These are phyloP conservation scores for Bubalus kerabau DNA, from an alignment of 2,113 vertebrate genomes.

Conservation along the genomic window DNA sequence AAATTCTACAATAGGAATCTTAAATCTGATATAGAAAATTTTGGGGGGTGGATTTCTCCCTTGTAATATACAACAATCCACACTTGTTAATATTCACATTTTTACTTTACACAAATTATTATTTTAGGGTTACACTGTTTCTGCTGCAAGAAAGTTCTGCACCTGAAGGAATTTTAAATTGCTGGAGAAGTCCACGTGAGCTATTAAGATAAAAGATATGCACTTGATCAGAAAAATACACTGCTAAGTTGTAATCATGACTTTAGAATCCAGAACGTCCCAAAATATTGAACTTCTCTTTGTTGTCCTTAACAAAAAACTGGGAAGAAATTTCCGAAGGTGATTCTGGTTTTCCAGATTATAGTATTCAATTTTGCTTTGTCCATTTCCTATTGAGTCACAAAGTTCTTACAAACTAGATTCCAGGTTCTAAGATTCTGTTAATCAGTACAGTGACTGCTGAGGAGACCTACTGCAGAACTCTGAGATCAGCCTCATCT, in stretches of 20 bases:
- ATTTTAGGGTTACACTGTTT: neutral
- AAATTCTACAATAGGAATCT: neutral
- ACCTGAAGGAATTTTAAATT: neutral
- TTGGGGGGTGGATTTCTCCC: neutral
- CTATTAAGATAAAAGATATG: neutral
- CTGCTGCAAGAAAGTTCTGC: neutral
- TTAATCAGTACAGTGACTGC: neutral
- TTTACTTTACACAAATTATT: neutral
- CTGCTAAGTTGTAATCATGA: neutral
- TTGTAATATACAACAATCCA: neutral
- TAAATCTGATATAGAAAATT: neutral
- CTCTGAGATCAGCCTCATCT: neutral
- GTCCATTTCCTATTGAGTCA: neutral
- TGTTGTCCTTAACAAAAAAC: neutral
- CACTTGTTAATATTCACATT: neutral
- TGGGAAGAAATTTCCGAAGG: neutral
- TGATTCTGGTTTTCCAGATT: neutral
- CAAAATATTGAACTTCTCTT: neutral
- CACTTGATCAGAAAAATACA: neutral
- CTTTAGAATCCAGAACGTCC: neutral
- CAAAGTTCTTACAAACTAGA: neutral
- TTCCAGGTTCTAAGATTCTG: neutral
- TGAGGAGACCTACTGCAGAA: neutral
- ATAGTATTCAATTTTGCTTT: neutral
- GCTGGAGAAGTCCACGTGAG: neutral